A percentile compares a stretch with the other conserved stretches of the same genome.
Evolutionary conservation across 2,113 vertebrate species (phyloP).

Genomic region (Chloroceryle aenea): DNA sequence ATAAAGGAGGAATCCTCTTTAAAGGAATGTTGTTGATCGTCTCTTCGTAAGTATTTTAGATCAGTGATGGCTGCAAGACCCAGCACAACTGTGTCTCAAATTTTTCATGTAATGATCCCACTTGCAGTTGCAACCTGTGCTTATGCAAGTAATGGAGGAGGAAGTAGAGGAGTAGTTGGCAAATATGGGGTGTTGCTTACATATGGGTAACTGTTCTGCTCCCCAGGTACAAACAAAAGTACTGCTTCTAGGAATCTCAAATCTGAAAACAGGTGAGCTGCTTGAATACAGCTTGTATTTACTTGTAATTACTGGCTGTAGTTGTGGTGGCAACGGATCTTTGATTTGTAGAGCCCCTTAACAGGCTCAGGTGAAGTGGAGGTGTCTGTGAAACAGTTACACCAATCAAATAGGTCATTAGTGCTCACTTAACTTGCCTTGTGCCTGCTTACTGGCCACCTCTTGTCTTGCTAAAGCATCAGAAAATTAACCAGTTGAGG

Average conservation of each 20-base stretch:
- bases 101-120: background rate
- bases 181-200: background rate
- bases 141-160: background rate
- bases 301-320: background rate
- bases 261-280: background rate
- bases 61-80: background rate
- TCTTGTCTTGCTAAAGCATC: background rate
- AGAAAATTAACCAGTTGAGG: background rate
- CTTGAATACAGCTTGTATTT: background rate
- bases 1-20: background rate
- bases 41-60: background rate
- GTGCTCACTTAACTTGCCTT: background rate
- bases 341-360: background rate
- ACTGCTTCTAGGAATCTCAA: background rate
- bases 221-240: background rate
- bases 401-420: background rate
- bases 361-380: background rate
- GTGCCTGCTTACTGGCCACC: background rate
- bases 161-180: background rate
- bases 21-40: background rate
- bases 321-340: background rate
- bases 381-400: background rate
- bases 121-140: background rate
- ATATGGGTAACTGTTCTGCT: background rate
- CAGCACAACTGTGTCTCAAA: background rate